Conservation (phyloP, 2,888 invertebrate genomes). For the Lingula anatina region DNA sequence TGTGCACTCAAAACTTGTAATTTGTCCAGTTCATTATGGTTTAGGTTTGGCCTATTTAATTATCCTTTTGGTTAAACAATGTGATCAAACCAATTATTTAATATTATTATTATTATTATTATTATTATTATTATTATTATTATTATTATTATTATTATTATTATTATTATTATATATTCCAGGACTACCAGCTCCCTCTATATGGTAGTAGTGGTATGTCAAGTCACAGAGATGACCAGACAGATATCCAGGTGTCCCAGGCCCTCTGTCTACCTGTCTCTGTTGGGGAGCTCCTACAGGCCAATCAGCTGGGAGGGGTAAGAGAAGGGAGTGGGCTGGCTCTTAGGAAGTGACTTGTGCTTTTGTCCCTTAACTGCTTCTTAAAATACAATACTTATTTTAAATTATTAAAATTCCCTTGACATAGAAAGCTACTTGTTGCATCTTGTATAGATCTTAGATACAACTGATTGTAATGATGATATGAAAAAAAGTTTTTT, state of each 20-base stretch:
- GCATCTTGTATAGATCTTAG: too few relatives aligned
- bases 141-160: too few relatives aligned
- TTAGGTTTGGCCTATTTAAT: neutral
- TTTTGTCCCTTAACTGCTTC: too few relatives aligned
- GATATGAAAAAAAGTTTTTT: too few relatives aligned
- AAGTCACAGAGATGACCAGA: constrained; percentile 50
- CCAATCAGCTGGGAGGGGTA: constrained; percentile 30
- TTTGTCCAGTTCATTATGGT: neutral
- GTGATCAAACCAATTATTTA: neutral
- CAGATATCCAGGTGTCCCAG: constrained; percentile 63
- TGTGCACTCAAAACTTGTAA: neutral
- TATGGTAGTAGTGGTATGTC: constrained; percentile 51
- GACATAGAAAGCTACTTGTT: too few relatives aligned
- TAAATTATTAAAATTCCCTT: too few relatives aligned
- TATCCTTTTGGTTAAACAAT: neutral
- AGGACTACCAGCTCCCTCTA: constrained; percentile 56
- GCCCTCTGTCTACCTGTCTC: constrained; percentile 94
- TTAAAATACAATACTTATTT: too few relatives aligned
- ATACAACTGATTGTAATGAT: too few relatives aligned
- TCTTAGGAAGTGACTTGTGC: too few relatives aligned
- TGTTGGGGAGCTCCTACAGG: constrained; percentile 81
- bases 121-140: constrained; percentile 6
- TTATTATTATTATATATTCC: too few relatives aligned
- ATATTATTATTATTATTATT: neutral
- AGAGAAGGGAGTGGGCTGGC: too few relatives aligned